Percentiles rank a stretch among this genome's conserved stretches.
Conservation (phyloP, 2,888 invertebrate genomes). For the Drosophila macrospina region DNA sequence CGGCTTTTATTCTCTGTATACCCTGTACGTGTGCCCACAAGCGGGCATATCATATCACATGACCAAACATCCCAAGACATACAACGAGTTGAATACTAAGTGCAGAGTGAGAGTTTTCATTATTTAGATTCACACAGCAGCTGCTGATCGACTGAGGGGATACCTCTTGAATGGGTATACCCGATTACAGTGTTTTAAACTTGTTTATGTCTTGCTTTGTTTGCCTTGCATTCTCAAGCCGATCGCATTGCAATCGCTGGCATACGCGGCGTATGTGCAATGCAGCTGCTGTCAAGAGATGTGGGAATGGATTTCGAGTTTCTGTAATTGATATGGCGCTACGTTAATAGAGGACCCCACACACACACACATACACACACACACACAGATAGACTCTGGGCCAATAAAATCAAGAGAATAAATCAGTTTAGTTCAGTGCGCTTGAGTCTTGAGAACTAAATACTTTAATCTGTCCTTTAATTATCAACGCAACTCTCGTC, state of each 20-base stretch:
- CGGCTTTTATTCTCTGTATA: conserved; percentile 13
- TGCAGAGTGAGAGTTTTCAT: background rate
- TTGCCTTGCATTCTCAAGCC: conserved; percentile 28
- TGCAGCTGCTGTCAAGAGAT: conserved; percentile 22
- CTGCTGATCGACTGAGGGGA: background rate
- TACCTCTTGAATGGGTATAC: background rate
- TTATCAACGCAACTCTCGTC: background rate
- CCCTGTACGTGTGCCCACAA: conserved; percentile 9
- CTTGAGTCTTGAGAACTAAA: background rate
- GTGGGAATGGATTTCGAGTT: conserved; percentile 31
- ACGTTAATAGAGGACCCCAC: conserved; percentile 25
- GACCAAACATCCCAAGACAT: background rate
- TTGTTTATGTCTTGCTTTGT: conserved; percentile 6
- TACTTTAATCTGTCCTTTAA: background rate
- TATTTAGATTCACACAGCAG: background rate
- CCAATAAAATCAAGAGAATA: conserved; percentile 9
- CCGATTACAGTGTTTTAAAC: background rate
- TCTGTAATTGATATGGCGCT: conserved; percentile 51
- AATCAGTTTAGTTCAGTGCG: background rate
- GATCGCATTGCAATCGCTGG: conserved; percentile 39
- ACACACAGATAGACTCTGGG: background rate
- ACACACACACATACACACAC: conserved; percentile 5
- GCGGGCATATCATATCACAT: conserved; percentile 9
- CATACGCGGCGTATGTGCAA: conserved; percentile 60
- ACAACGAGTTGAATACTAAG: background rate